Conservation (phyloP, 2,797 vertebrate species). For the Sebastes flavidus region DNA sequence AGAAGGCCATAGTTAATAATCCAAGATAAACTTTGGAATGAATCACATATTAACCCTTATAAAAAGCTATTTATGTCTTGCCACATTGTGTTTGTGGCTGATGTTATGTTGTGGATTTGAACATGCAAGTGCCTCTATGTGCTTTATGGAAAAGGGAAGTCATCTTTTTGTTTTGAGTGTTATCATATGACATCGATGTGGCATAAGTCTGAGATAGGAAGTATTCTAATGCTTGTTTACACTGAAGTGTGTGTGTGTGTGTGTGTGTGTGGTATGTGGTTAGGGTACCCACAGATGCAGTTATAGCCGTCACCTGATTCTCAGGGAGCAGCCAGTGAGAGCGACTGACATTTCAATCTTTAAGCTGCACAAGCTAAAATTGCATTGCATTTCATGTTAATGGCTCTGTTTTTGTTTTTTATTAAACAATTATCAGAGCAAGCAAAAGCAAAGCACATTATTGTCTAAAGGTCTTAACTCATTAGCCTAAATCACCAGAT, state of each 20-base stretch:
- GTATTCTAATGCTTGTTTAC: background rate
- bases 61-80: background rate
- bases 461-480: background rate
- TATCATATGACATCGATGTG: constrained; percentile 21
- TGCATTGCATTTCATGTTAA: background rate
- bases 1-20: background rate
- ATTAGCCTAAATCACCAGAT: constrained; percentile 8
- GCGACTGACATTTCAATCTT: constrained; percentile 31
- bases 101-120: background rate
- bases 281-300: constrained; percentile 16
- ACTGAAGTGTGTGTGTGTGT: background rate
- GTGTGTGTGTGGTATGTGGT: background rate
- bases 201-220: constrained; percentile 13
- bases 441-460: background rate
- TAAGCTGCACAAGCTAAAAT: background rate
- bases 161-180: background rate
- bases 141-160: constrained; percentile 13
- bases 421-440: background rate
- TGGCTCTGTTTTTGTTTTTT: background rate
- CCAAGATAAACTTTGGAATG: background rate
- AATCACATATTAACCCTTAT: background rate
- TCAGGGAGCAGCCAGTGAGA: constrained; percentile 1
- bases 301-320: background rate
- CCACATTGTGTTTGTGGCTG: background rate
- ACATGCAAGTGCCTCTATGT: background rate